Evolutionary conservation across 2,797 vertebrate genomes (phyloP), one percentile per base, ranked within the genome.

Genomic region (Ciconia nigra): DNA sequence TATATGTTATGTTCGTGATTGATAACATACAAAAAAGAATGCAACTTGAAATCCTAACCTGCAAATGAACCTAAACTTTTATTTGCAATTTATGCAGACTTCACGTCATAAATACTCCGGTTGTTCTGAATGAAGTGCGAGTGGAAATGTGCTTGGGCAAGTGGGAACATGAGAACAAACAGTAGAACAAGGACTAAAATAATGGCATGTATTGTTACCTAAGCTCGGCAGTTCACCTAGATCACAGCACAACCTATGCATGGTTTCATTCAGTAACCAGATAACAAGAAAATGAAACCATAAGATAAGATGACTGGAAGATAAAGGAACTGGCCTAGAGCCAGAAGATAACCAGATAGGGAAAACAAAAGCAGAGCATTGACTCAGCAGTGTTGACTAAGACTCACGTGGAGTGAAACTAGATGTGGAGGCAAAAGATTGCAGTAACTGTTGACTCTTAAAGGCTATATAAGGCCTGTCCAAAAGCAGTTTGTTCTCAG

Each of bases 361-460:
- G 59, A 93, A 91, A 96, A 95, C 47, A 87, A 94, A 93, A 86
- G 65, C 41, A 74, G 55, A 78, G 26, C 42, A 58, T 15, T 92
- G 84, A 87, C 42, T 83, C 35, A 31, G 47, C 58, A 63, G 15
- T 49, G 33, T 46, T 87, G 26, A 59, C 79, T 57, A 52, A 90
- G 44, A 55, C 19, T 57, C 72, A 58, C 0, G 0, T 37, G 59
- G 20, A 37, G 7, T 74, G 37, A 81, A 87, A 78, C 17, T 31
- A 66, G 31, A 63, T 37, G 65, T 0, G 2, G 47, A 58, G 16
- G 41, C 31, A 79, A 46, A 61, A 79, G 66, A 31, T 71, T 15
- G 71, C 33, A 66, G 35, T 16, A 77, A 42, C 4, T 77, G 18
- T 57, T 87, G 54, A 57, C 39, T 79, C 58, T 63, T 15, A 17